Evolutionary conservation across 2,797 vertebrate genomes (phyloP), one percentile per base, ranked within the genome.

Genomic region (Apogon talboti): DNA sequence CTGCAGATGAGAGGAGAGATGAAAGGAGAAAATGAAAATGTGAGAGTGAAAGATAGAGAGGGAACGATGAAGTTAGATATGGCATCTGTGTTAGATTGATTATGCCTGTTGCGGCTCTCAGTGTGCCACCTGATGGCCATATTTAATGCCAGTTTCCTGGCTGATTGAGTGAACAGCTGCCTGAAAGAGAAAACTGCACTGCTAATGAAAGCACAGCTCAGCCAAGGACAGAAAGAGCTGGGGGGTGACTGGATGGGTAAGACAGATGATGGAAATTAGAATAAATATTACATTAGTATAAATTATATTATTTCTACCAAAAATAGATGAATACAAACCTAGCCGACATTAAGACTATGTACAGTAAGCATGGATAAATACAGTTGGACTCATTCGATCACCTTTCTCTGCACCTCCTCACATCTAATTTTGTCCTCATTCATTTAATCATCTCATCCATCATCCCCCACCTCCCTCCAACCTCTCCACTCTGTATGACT

Each of bases 11-110:
- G 81, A 72, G 46, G 61, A 62, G 76, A 66, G 58, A 67, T 76
- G 45, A 76, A 73, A 81, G 49, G 50, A 50, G 57, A 56, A 74
- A 69, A 69, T 73, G 56, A 69, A 83, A 78, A 76, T 81, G 76
- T 66, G 73, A 47, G 51, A 54, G 56, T 53, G 71, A 64, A 71
- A 76, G 75, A 87, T 69, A 59, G 61, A 83, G 67, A 78, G 64
- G 13, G 38, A 71, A 67, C 11, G 63, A 75, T 82, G 78, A 64
- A 76, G 65, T 83, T 85, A 69, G 82, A 82, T 74, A 41, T 81
- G 82, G 84, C 83, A 82, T 85, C 89, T 87, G 84, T 76, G 86
- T 82, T 81, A 79, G 87, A 91, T 88, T 87, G 83, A 92, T 91
- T 84, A 85, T 77, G 85, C 67, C 87, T 85, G 84, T 85, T 84